These are phyloP conservation scores for Neopelma chrysocephalum DNA, from an alignment of 2,797 vertebrate species.

Conservation along the genomic window DNA sequence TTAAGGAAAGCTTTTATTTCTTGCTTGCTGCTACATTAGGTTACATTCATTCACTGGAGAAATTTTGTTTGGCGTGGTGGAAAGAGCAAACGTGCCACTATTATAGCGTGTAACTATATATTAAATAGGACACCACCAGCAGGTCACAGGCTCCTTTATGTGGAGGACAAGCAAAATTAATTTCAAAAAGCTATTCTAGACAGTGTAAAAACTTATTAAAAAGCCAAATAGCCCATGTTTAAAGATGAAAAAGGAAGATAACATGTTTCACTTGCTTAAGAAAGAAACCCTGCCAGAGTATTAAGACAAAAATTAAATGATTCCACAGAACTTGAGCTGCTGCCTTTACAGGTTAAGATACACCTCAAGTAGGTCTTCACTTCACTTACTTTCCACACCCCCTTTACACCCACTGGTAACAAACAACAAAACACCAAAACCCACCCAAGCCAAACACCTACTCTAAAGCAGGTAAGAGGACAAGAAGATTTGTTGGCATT, in stretches of 20 bases:
- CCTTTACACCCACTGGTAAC: not conserved
- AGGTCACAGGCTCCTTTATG: slow-evolving; percentile 21
- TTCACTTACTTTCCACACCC: not conserved
- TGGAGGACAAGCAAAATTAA: slow-evolving; percentile 27
- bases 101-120: not conserved
- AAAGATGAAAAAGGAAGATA: not conserved
- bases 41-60: slow-evolving; percentile 5
- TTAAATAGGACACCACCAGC: slow-evolving; percentile 37
- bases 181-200: slow-evolving; percentile 1
- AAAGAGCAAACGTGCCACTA: not conserved
- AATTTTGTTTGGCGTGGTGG: not conserved
- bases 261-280: not conserved
- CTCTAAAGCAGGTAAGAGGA: not conserved
- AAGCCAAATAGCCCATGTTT: not conserved
- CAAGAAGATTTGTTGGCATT: not conserved
- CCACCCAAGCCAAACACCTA: not conserved
- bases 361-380: not conserved
- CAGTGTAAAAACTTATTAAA: not conserved
- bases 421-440: not conserved
- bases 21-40: not conserved
- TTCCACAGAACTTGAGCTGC: not conserved
- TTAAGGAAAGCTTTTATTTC: slow-evolving; percentile 24
- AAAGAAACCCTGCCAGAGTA: not conserved
- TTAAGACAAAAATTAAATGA: not conserved
- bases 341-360: not conserved